A percentile compares a stretch with the other conserved stretches of the same genome.
Conservation (phyloP, 2,888 invertebrate species). For the Therioaphis trifolii region DNA sequence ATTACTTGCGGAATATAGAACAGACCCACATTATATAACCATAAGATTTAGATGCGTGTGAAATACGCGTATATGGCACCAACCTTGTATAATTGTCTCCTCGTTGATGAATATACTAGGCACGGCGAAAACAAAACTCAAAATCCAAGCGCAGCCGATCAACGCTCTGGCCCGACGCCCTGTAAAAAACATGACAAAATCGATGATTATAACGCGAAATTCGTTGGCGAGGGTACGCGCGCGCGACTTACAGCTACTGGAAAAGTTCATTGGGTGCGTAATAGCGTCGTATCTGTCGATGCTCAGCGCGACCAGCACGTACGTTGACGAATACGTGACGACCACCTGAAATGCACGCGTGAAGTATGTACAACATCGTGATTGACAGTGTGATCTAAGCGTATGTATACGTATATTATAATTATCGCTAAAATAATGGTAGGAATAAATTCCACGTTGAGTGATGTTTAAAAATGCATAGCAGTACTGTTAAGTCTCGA, state of each 20-base stretch:
- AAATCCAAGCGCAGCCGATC: conserved; percentile 83
- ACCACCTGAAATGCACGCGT: conserved; percentile 76
- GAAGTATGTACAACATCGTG: no score
- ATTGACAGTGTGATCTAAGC: no score
- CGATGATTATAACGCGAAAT: conserved; percentile 16
- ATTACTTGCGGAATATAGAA: no score
- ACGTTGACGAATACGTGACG: conserved; percentile 92
- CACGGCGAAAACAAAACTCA: conserved; percentile 84
- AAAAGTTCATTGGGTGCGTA: conserved; percentile 94
- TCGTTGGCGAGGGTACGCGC: conserved; percentile 1
- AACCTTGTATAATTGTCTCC: conserved; percentile 82
- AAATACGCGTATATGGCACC: conserved; percentile 17
- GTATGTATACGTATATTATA: no score
- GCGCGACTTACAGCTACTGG: conserved; percentile 86
- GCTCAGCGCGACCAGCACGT: conserved; percentile 90
- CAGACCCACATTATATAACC: no score
- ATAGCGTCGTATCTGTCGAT: conserved; percentile 94
- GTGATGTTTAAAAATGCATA: no score
- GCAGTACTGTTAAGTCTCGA: no score
- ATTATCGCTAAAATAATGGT: no score
- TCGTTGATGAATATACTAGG: conserved; percentile 86
- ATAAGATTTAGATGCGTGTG: no score
- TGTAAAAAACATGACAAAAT: conserved; percentile 69
- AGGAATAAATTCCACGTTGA: no score
- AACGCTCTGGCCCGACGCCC: conserved; percentile 87